Conservation (phyloP, 2,113 vertebrate species). For the Anguilla japonica region DNA sequence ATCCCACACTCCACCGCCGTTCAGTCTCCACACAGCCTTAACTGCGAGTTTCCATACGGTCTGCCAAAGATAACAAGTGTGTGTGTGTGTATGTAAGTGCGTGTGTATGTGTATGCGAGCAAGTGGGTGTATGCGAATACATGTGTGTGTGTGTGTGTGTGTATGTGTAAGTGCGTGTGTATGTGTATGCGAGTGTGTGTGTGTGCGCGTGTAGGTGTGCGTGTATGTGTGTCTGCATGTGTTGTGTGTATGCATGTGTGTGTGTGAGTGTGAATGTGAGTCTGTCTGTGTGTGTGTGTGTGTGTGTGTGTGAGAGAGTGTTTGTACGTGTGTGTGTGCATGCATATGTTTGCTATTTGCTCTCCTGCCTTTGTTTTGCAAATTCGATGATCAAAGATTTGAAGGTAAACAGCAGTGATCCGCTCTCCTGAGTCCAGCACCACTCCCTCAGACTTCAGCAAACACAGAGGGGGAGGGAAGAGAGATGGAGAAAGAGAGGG, state of each 20-base stretch:
- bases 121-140: background rate
- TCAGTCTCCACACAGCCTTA: constrained; percentile 10
- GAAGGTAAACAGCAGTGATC: constrained; percentile 5
- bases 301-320: background rate
- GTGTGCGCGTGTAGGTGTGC: no score
- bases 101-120: constrained; percentile 20
- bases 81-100: constrained; percentile 9
- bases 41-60: constrained; percentile 27
- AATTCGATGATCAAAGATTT: background rate
- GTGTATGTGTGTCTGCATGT: no score
- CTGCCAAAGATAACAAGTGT: constrained; percentile 33
- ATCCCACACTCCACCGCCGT: constrained; percentile 1
- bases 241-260: no score
- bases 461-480: background rate
- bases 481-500: constrained; percentile 9
- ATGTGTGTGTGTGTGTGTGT: background rate
- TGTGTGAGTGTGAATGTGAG: no score
- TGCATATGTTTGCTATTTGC: background rate
- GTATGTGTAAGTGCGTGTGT: background rate
- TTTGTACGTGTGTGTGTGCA: background rate
- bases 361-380: constrained; percentile 19
- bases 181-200: no score
- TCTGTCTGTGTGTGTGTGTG: no score
- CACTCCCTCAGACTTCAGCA: background rate
- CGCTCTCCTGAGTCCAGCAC: background rate